Percentiles rank a stretch among this genome's conserved stretches.
Evolutionary conservation across 2,888 invertebrate species (phyloP).

Genomic region (Cephus runcator): DNA sequence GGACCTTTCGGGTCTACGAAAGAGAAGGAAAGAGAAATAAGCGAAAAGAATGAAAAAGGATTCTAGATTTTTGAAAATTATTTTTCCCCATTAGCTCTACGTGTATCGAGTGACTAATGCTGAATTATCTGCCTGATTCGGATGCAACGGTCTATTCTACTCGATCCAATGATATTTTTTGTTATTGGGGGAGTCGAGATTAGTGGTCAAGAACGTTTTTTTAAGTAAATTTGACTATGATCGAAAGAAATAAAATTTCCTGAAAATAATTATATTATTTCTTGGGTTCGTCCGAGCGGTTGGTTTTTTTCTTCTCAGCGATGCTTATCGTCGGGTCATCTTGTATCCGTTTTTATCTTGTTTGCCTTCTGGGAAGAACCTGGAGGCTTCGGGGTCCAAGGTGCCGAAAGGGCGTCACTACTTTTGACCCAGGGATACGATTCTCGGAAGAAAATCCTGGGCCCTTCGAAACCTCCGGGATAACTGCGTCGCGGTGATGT

Average conservation of each 20-base stretch:
- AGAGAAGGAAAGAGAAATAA: conserved; percentile 7
- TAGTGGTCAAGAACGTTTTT: too few relatives aligned
- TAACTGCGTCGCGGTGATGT: background rate
- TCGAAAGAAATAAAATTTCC: background rate
- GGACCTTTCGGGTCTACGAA: conserved; percentile 32
- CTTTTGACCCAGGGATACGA: conserved; percentile 15
- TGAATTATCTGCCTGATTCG: too few relatives aligned
- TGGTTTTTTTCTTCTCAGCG: background rate
- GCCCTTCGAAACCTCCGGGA: background rate
- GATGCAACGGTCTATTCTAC: too few relatives aligned
- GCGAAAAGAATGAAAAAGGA: background rate
- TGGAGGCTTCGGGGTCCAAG: background rate
- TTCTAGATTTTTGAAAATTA: background rate
- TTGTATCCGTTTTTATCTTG: background rate
- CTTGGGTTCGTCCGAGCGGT: background rate
- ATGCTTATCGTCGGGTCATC: background rate
- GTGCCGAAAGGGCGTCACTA: conserved; percentile 12
- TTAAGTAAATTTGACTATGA: too few relatives aligned
- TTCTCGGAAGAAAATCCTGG: conserved; percentile 15
- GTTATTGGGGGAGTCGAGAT: too few relatives aligned
- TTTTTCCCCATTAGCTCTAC: background rate
- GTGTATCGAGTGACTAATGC: background rate
- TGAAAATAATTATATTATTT: background rate
- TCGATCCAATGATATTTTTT: background rate
- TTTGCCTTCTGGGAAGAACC: background rate